Base-by-base conservation (phyloP, 2,888 invertebrate species). In the Ichneumon xanthorius region DNA sequence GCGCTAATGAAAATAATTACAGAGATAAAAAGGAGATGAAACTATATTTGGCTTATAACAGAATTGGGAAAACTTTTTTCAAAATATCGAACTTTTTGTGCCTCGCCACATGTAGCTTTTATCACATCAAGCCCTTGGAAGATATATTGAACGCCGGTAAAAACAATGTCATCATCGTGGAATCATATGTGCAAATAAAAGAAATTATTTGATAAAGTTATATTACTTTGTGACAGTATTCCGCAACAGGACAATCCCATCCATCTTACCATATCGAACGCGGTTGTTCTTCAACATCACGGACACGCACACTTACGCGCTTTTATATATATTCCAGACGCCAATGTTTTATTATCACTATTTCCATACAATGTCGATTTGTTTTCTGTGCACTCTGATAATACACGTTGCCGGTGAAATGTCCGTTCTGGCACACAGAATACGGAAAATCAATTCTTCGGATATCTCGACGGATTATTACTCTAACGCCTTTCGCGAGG, bases 311-410 rank as follows among this genome's bases (percentile, higher is more conserved):
- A 87, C 82, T 37, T 87, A 87, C 80, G 55, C 78, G 16, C 50
- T 87, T 14, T 19, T 87, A 9, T 87, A 85, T 63, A 37, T 85
- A 7, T 68, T 76, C n/a, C 85, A 85, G 68, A 79, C 76, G 16
- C 87, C 87, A 0, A 85, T 87, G 87, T 77, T 85, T 67, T 85
- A 84, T 76, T 81, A 82, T 50, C 81, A 85, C 40, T 85, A 83
- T 37, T 79, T 63, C 58, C 81, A 87, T 53, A 80, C 85, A 3
- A 80, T 78, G 78, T 83, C 85, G 14, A 78, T 81, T 22, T 87
- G 82, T 76, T 87, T 85, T 68, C 78, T 87, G 48, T 81, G 80
- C 30, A 81, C 87, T 26, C 33, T 87, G 55, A 72, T 87, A 30
- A 75, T 85, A 4, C 85, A 85, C 68, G 85, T 81, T 50, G 73